These are phyloP conservation scores for Leucophenga montana DNA, from an alignment of 2,888 invertebrate species.

Conservation along the genomic window DNA sequence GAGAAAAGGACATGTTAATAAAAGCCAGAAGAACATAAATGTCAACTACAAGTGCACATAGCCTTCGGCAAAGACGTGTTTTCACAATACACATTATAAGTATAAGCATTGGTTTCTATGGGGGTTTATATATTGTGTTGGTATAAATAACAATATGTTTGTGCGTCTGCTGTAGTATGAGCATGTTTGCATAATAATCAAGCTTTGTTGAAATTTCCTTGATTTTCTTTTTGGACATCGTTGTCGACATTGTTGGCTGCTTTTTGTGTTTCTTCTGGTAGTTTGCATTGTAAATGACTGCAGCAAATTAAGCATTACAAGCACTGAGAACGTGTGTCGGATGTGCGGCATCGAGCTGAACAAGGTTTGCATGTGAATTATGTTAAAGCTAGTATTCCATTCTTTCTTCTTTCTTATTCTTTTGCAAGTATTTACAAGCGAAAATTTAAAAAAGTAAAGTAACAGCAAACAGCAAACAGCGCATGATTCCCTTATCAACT, in stretches of 20 bases:
- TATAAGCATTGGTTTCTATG: not conserved
- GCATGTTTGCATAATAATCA: not conserved
- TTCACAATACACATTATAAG: not conserved
- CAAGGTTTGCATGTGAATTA: not conserved
- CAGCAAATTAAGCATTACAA: slow-evolving; percentile 31
- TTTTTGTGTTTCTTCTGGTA: slow-evolving; percentile 1
- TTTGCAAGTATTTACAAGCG: not conserved
- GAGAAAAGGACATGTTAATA: slow-evolving; percentile 48
- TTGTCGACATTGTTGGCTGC: slow-evolving; percentile 3
- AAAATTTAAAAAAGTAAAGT: not conserved
- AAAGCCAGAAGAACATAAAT: slow-evolving; percentile 55
- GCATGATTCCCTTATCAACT: slow-evolving; percentile 20
- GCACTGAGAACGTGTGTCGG: not conserved
- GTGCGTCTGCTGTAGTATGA: not conserved
- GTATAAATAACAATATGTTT: not conserved
- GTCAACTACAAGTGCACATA: slow-evolving; percentile 61
- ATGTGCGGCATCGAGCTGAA: not conserved
- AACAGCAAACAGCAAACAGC: not conserved
- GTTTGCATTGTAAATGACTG: slow-evolving; percentile 20
- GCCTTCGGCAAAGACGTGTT: slow-evolving; percentile 50
- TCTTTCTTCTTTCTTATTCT: no score
- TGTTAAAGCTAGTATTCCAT: not conserved
- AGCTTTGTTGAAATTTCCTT: not conserved
- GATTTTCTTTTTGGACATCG: not conserved
- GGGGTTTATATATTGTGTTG: not conserved